Percentiles rank a stretch among this genome's conserved stretches.
These are phyloP conservation scores for Eupleurogrammus muticus DNA, from an alignment of 2,797 vertebrate genomes.

Conservation along the genomic window DNA sequence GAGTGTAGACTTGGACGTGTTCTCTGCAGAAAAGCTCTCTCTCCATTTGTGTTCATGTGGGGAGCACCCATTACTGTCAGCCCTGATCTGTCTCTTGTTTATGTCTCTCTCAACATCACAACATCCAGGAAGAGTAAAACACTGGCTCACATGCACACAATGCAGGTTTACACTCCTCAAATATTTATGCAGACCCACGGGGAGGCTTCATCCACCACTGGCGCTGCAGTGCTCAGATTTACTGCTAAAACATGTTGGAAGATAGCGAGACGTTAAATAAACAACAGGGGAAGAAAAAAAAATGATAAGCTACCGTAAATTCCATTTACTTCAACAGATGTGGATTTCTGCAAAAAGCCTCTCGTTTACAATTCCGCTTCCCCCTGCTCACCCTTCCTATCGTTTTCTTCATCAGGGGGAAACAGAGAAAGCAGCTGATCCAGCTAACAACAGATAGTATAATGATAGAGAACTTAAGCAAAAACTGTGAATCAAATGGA, in stretches of 20 bases:
- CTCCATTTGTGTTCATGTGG: slow-evolving; percentile 37
- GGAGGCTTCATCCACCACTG: background rate
- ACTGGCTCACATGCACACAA: slow-evolving; percentile 2
- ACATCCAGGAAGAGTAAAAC: slow-evolving; percentile 9
- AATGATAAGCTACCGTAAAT: slow-evolving; percentile 16
- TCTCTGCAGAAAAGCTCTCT: slow-evolving; percentile 27
- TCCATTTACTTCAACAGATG: slow-evolving; percentile 38
- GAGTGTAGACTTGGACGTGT: slow-evolving; percentile 9
- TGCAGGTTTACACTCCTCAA: slow-evolving; percentile 18
- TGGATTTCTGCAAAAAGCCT: slow-evolving; percentile 7
- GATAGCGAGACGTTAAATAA: background rate
- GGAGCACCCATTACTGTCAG: slow-evolving; percentile 36
- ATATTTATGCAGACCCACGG: slow-evolving; percentile 4
- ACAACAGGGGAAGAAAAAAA: background rate
- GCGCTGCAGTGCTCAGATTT: background rate
- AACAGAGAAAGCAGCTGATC: slow-evolving; percentile 12
- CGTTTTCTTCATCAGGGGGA: slow-evolving; percentile 5
- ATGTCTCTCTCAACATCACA: slow-evolving; percentile 21
- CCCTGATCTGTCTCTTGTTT: slow-evolving; percentile 34
- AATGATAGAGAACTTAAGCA: background rate
- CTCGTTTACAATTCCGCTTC: background rate
- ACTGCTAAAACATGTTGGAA: slow-evolving; percentile 6
- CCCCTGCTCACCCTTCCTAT: background rate
- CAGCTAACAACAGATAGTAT: background rate
- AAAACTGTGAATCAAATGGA: background rate